phyloP scores from a whole-genome alignment of 2,888 invertebrate genomes.

The Tridacna crocea region DNA sequence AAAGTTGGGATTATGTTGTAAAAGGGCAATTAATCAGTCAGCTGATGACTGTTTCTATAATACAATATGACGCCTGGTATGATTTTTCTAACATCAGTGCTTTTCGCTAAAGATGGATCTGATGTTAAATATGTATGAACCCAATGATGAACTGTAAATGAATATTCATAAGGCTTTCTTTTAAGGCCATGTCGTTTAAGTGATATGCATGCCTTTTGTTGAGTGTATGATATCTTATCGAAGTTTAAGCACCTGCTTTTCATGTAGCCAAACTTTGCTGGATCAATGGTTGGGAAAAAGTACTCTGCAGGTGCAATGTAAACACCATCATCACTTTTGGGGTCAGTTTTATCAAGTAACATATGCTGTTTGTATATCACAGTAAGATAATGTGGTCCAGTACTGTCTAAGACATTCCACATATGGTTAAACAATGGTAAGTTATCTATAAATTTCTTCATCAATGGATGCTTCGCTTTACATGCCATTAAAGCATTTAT shows the following conservation, averaged over 20 bases:
- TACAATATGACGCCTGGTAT: constrained; percentile 55
- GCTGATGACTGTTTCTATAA: neutral
- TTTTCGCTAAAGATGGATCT: constrained; percentile 23
- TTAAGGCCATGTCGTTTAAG: constrained; percentile 53
- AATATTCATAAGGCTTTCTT: constrained; percentile 54
- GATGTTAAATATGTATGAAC: constrained; percentile 59
- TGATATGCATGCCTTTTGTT: constrained; percentile 57
- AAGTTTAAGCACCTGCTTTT: constrained; percentile 52
- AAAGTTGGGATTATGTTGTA: neutral
- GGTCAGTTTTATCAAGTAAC: constrained; percentile 32
- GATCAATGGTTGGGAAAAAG: constrained; percentile 67
- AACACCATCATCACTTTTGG: constrained; percentile 50
- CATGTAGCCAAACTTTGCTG: constrained; percentile 61
- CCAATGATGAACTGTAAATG: constrained; percentile 68
- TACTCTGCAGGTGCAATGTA: constrained; percentile 67
- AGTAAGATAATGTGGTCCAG: constrained; percentile 79
- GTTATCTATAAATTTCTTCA: constrained; percentile 74
- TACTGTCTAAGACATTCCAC: constrained; percentile 79
- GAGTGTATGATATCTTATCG: constrained; percentile 41
- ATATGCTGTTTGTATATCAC: constrained; percentile 67
- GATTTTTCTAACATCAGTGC: constrained; percentile 39
- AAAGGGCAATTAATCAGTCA: neutral
- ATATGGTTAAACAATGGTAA: constrained; percentile 73
- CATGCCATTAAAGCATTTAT: constrained; percentile 80
- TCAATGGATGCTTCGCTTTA: constrained; percentile 74